Base-by-base conservation (phyloP, 2,888 invertebrate species). In the Cephus spinipes region DNA sequence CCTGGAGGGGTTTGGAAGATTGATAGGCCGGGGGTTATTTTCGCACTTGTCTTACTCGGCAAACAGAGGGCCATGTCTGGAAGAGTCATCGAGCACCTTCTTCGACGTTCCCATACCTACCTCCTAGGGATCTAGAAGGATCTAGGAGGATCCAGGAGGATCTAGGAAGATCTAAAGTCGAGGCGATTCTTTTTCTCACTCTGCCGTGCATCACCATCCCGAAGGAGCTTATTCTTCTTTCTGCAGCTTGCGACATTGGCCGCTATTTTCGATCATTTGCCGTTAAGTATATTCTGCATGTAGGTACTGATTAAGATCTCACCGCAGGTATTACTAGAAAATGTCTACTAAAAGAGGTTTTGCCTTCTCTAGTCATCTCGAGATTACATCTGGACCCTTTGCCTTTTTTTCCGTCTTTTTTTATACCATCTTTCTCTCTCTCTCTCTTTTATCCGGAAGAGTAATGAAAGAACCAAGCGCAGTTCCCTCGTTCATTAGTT, bases 11-110 rank as follows among this genome's bases (percentile, higher is more conserved):
- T 15, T 15, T 40, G 76, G 76, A 85, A 86, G 85, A 85, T 85
- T 83, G 85, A 85, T 86, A 81, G 84, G 84, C 77, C 73, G 73
- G 80, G 84, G 81, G 83, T 85, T 86, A 86, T 83, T 85, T 86
- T 85, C 86, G 85, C 84, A 86, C 85, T 85, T 86, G 85, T 85
- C 86, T 85, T 85, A 83, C 85, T 85, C 83, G 31, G 35, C 34
- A 34, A 73, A 9, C 33, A 12, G 73, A 73, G 31, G 23, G 33
- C 73, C 34, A 15, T 4, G 40, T 15, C 40, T 40, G 40, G 40
- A 15, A 40, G 40, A 40, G 40, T 40, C 40, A 40, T 40, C 40
- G 40, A 40, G 15, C 40, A 40, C 40, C 40, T 40, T 40, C 40
- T 15, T 40, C 40, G 15, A 40, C 40, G 40, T 40, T 15, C 40